A percentile compares a stretch with the other conserved stretches of the same genome.
Evolutionary conservation across 2,888 invertebrate genomes (phyloP).

Genomic region (Eupithecia dodoneata): DNA sequence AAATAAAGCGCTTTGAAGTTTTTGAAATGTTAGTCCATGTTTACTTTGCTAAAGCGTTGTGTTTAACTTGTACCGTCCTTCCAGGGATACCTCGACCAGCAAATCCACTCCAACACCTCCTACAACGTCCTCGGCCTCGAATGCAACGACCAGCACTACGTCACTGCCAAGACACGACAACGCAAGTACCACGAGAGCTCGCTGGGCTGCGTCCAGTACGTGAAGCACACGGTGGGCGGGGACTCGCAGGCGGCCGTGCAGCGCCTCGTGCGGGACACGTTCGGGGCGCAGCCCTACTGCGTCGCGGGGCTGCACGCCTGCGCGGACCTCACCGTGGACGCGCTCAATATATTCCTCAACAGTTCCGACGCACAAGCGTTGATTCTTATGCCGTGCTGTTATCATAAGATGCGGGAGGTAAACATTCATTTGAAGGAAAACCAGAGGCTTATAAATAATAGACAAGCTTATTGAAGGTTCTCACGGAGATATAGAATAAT

Average conservation of each 20-base stretch:
- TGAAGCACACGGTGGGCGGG: conserved; percentile 82
- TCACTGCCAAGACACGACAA: conserved; percentile 84
- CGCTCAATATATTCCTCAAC: conserved; percentile 86
- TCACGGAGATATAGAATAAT: too few relatives aligned
- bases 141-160: conserved; percentile 82
- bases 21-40: too few relatives aligned
- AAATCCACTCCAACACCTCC: conserved; percentile 83
- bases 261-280: conserved; percentile 66
- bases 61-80: conserved; percentile 35
- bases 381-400: conserved; percentile 91
- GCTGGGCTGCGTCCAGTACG: conserved; percentile 81
- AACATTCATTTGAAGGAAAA: too few relatives aligned
- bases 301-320: conserved; percentile 89
- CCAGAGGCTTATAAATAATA: too few relatives aligned
- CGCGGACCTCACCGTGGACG: conserved; percentile 88
- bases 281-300: conserved; percentile 65
- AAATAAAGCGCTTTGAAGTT: too few relatives aligned
- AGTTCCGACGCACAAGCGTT: conserved; percentile 83
- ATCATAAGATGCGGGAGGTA: conserved; percentile 85
- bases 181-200: conserved; percentile 81
- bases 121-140: conserved; percentile 88
- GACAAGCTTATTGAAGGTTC: too few relatives aligned
- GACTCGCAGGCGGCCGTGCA: conserved; percentile 77
- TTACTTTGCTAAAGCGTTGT: too few relatives aligned
- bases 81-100: conserved; percentile 89